A percentile compares a stretch with the other conserved stretches of the same genome.
These are phyloP conservation scores for Porites lobata DNA, from an alignment of 92 coral and sea anemone genomes.

Conservation along the genomic window DNA sequence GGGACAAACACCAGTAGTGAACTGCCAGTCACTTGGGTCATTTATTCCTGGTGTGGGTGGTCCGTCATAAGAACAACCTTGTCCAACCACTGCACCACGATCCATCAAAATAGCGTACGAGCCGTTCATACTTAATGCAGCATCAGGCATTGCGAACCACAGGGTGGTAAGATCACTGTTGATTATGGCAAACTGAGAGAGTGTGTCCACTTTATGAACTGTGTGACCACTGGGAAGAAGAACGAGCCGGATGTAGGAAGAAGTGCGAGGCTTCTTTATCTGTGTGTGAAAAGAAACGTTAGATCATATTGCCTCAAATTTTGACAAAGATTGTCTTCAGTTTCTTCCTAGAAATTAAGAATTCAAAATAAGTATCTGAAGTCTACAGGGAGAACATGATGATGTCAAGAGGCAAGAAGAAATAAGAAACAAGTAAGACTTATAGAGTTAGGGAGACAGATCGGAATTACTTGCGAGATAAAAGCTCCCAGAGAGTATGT, in stretches of 20 bases:
- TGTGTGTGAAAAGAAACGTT: background rate
- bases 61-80: conserved; percentile 68
- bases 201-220: conserved; percentile 58
- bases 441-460: no score
- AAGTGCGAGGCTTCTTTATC: conserved; percentile 61
- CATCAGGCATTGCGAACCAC: conserved; percentile 44
- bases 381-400: no score
- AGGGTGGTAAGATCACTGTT: conserved; percentile 37
- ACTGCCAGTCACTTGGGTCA: conserved; percentile 31
- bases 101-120: conserved; percentile 61
- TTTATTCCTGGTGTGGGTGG: conserved; percentile 69
- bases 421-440: no score
- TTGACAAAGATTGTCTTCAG: no score
- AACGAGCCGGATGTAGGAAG: conserved; percentile 53
- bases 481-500: no score
- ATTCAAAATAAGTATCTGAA: no score
- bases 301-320: no score
- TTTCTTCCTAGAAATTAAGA: no score
- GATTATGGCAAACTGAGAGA: conserved; percentile 6
- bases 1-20: conserved; percentile 45
- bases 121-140: conserved; percentile 66
- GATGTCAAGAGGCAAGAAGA: no score
- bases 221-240: conserved; percentile 10
- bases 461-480: no score
- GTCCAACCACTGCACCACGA: conserved; percentile 72